A percentile compares a stretch with the other conserved stretches of the same genome.
phyloP scores from a whole-genome alignment of 2,888 invertebrate species.

The Graphium colonna region DNA sequence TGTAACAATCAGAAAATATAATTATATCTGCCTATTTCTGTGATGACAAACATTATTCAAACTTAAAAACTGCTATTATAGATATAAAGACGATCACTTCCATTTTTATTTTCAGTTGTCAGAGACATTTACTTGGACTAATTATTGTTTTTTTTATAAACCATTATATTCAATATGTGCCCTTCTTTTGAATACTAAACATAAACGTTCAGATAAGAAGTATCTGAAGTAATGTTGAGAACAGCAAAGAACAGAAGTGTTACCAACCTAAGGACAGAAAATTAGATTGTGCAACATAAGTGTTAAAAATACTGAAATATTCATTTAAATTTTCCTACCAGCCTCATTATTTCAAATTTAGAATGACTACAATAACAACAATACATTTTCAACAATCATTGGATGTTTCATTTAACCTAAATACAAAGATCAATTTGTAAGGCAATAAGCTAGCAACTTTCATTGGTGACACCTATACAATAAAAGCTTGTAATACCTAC shows the following conservation, averaged over 20 bases:
- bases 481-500: conserved; percentile 57
- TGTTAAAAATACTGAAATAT: conserved; percentile 16
- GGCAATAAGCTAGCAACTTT: conserved; percentile 53
- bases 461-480: conserved; percentile 56
- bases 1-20: neutral
- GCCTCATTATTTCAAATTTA: conserved; percentile 20
- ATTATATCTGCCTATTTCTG: neutral
- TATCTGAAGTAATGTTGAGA: conserved; percentile 61
- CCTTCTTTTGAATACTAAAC: conserved; percentile 32
- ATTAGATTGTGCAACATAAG: conserved; percentile 23
- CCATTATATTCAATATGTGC: conserved; percentile 1
- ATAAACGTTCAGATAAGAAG: conserved; percentile 56
- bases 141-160: neutral
- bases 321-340: conserved; percentile 11
- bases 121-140: neutral
- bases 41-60: neutral
- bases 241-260: conserved; percentile 24
- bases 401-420: conserved; percentile 32
- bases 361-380: conserved; percentile 24
- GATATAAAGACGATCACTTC: too few relatives aligned
- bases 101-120: neutral
- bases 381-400: conserved; percentile 25
- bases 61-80: neutral
- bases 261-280: conserved; percentile 21
- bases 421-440: conserved; percentile 14